Evolutionary conservation across 2,888 invertebrate species (phyloP), one percentile per base, ranked within the genome.

Genomic region (Trichogramma evanescens): DNA sequence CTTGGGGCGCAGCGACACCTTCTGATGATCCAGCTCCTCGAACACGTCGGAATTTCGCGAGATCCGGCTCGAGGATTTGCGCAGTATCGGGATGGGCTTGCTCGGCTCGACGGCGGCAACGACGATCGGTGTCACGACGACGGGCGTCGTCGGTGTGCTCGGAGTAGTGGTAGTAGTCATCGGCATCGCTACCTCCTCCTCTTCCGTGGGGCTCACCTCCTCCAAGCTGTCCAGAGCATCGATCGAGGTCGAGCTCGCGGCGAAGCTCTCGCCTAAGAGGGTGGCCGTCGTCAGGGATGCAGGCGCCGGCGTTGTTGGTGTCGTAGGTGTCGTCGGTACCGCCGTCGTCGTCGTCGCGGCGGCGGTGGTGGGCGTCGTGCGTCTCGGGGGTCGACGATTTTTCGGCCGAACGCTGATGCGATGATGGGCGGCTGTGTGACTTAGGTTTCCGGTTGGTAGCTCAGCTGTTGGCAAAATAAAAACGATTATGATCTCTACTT

Each of bases 381-480:
- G 72, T 56, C 71, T 71, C 0, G 77, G 77, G 0, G 75, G 77
- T 43, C 77, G 68, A 4, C 77, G 70, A 60, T 78, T 78, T 61
- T 76, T 78, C 4, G 77, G 77, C 3, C 77, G 70, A 7, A 77
- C 74, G 4, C 74, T 74, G 54, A 78, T 77, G 26, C 77, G 73
- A 49, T 78, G 77, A 50, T 70, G 72, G 2, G 78, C 78, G 38
- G 78, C 78, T 7, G 73, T 75, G 66, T 78, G 77, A 57, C 66
- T 76, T 54, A 78, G 63, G 55, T 69, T 72, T 45, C 67, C 72
- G 57, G 69, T 70, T 59, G 74, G 72, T 59, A 75, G 58, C 61
- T 74, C 67, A 50, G 75, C 77, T 76, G 66, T 50, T 64, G 61
- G 48, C 2, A 4, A 50, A 50, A 50, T 50, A n/a, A 45, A 45